Evolutionary conservation across 2,113 vertebrate genomes (phyloP).

Genomic region (Zosterops borbonicus): DNA sequence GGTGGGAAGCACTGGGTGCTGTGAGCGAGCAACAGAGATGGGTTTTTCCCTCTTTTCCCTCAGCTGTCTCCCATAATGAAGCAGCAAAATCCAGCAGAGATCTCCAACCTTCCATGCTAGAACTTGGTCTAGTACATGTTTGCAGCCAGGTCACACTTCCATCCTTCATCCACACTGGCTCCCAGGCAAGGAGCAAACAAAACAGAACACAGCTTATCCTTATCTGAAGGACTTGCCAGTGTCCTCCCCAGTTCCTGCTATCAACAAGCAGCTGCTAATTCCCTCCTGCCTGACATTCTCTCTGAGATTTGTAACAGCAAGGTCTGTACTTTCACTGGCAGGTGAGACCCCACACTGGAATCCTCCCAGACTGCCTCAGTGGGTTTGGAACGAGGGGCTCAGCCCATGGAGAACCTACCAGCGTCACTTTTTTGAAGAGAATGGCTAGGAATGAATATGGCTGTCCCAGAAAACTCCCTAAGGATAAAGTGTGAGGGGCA

Average conservation of each 20-base stretch:
- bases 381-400: fast-evolving
- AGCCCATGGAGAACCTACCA: background rate
- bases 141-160: background rate
- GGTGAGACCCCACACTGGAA: fast-evolving
- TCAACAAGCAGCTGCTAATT: background rate
- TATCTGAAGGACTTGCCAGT: background rate
- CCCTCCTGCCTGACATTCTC: background rate
- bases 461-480: background rate
- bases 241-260: background rate
- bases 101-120: fast-evolving
- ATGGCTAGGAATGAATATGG: background rate
- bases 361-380: background rate
- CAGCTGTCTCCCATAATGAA: background rate
- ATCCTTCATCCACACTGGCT: fast-evolving
- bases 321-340: background rate
- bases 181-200: background rate
- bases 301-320: background rate
- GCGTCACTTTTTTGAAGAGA: background rate
- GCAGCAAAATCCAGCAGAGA: background rate
- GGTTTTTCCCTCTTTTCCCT: background rate
- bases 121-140: fast-evolving
- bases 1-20: background rate
- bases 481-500: background rate
- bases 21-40: fast-evolving
- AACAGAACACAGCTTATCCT: background rate